Base-by-base conservation (phyloP, 2,888 invertebrate genomes). In the Invenusta paracnida region DNA sequence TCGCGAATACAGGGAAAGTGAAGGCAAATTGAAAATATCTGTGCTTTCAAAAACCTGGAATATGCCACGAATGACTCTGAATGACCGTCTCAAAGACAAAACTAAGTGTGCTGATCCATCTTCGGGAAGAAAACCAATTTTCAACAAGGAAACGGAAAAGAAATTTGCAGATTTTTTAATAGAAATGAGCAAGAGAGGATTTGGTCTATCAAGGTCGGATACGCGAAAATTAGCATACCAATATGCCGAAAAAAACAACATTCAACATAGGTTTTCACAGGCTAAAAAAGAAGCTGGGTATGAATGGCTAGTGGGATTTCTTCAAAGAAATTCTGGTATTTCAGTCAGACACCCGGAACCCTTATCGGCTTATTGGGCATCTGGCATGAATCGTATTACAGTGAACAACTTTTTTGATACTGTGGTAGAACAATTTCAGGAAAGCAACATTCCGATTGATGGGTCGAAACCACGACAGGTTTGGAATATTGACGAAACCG, bases 181-280 rank as follows among this genome's bases (percentile, higher is more conserved):
- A 79, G 28, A 23, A 79, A 25, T 79, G 28, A 27, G 25, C 23
- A 79, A 79, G 79, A 23, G 28, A 27, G 79, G 79, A 79, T 79
- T 79, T 79, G 79, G 79, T 79, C 79, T 79, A 79, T 79, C 79
- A 25, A 23, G 79, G 79, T 79, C 79, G 23, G 79, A 79, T 25
- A 27, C 28, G 79, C 28, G 79, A 23, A 79, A 79, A 79, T 27
- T 79, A 79, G n/a, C 79, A 79, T 79, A 25, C 79, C 25, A 79
- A 25, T 79, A 79, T 79, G 79, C 79, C 23, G 28, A 79, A 79
- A 27, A 23, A 25, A 79, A 79, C 79, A 25, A 79, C 79, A 79
- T 79, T 25, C 23, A 23, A 79, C 25, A 23, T 79, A 23, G 25
- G 28, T 79, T 79, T 27, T 25, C 23, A 23, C 25, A 79, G 28